Conservation (phyloP, 2,113 vertebrate genomes). For the Cynoglossus semilaevis region DNA sequence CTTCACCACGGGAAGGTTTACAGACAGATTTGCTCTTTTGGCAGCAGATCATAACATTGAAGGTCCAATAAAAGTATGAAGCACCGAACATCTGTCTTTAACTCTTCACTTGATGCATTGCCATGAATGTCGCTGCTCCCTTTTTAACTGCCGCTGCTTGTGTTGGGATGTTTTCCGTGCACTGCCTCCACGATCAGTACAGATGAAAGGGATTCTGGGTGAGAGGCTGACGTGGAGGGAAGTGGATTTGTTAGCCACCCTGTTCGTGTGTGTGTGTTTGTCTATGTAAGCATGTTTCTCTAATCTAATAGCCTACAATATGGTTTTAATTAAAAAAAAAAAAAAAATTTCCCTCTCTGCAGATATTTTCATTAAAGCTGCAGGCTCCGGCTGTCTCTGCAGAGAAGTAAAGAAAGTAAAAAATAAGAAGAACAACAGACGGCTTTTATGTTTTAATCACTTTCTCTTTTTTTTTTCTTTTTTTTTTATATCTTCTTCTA, state of each 20-base stretch:
- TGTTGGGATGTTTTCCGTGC: conserved; percentile 9
- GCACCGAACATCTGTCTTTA: background rate
- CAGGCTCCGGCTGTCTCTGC: conserved; percentile 34
- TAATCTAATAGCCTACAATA: conserved; percentile 30
- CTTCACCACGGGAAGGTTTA: background rate
- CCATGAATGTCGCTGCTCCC: background rate
- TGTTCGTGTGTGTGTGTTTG: background rate
- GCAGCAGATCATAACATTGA: conserved; percentile 2
- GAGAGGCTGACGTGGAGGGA: conserved; percentile 27
- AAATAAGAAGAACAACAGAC: too few species aligned
- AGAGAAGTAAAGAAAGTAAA: background rate
- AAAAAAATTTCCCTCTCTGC: conserved; percentile 33
- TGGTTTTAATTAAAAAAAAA: conserved; percentile 52
- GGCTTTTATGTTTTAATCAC: too few species aligned
- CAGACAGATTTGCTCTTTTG: background rate
- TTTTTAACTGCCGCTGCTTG: background rate
- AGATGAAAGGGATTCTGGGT: conserved; percentile 35
- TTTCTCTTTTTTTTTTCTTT: too few species aligned
- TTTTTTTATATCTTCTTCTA: too few species aligned
- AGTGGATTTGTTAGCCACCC: conserved; percentile 27
- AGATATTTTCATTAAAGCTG: conserved; percentile 59
- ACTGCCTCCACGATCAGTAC: too few species aligned
- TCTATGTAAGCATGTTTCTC: too few species aligned
- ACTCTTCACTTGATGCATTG: background rate
- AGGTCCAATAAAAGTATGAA: background rate